Evolutionary conservation across 2,113 vertebrate species (phyloP).

Genomic region (Gymnobelideus leadbeateri): DNA sequence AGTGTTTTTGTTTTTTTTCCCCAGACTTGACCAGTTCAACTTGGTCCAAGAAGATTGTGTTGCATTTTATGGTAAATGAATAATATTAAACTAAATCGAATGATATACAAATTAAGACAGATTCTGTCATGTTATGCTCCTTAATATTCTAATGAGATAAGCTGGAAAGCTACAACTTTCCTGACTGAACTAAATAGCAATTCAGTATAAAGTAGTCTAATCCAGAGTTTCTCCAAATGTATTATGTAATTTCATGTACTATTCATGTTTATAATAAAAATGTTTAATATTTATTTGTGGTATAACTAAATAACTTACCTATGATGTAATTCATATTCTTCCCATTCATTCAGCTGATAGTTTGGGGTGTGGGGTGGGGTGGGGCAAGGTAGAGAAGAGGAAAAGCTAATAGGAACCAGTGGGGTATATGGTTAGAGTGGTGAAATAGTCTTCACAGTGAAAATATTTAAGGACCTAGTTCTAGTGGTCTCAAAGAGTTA

Average conservation of each 20-base stretch:
- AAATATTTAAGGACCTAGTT: not conserved
- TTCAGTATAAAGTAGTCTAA: not conserved
- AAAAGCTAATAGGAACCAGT: not conserved
- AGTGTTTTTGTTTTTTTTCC: not conserved
- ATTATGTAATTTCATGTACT: not conserved
- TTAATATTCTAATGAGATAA: not conserved
- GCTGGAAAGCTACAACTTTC: not conserved
- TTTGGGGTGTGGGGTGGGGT: not conserved
- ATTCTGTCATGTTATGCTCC: not conserved
- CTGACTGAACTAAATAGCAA: not conserved
- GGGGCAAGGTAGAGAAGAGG: not conserved
- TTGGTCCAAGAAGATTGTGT: not conserved
- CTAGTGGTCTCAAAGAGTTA: not conserved
- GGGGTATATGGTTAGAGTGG: not conserved
- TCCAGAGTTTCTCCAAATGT: not conserved
- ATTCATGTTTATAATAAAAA: not conserved
- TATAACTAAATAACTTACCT: not conserved
- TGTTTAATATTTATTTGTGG: not conserved
- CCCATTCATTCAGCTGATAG: not conserved
- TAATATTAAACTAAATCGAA: slow-evolving; percentile 33
- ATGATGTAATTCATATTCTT: not conserved
- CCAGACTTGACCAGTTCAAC: not conserved
- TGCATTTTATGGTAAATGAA: not conserved
- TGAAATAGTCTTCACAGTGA: not conserved
- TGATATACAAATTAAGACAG: not conserved